Conservation (phyloP, 1,140 invertebrate genomes). For the Bombus breviceps region DNA sequence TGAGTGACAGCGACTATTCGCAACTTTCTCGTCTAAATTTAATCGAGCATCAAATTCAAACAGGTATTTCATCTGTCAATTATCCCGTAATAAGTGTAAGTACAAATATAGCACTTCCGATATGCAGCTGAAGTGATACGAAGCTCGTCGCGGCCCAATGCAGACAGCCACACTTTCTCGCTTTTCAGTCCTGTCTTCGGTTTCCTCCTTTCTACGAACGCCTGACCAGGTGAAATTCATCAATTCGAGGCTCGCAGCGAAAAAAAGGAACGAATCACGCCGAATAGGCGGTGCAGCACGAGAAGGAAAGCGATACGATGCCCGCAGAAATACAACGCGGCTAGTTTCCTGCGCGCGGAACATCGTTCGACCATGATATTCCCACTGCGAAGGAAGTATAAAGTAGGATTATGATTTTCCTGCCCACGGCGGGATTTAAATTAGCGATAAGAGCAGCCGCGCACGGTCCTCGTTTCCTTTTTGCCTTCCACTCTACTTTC, state of each 20-base stretch:
- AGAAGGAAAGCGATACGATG: not conserved
- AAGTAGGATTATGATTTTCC: conserved; percentile 39
- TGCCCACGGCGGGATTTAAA: conserved; percentile 30
- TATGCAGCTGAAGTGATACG: not conserved
- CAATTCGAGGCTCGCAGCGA: not conserved
- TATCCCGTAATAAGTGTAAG: not conserved
- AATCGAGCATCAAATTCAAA: not conserved
- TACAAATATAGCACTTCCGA: not conserved
- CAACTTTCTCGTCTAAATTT: not conserved
- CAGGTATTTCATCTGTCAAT: not conserved
- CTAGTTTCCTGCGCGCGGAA: not conserved
- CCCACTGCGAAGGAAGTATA: conserved; percentile 19
- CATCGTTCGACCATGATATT: conserved; percentile 4
- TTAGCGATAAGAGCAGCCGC: conserved; percentile 22
- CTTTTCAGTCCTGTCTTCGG: conserved; percentile 6
- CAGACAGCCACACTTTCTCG: conserved; percentile 16
- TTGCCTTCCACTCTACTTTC: conserved; percentile 16
- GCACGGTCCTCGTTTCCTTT: not conserved
- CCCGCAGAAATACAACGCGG: not conserved
- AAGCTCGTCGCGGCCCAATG: not conserved
- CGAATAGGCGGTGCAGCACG: not conserved
- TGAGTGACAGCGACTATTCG: not conserved
- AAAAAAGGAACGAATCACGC: not conserved
- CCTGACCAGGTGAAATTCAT: conserved; percentile 23
- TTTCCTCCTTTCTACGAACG: conserved; percentile 30